phyloP scores from a whole-genome alignment of 64 coral and sea anemone genomes.

The Catalaphyllia jardinei region DNA sequence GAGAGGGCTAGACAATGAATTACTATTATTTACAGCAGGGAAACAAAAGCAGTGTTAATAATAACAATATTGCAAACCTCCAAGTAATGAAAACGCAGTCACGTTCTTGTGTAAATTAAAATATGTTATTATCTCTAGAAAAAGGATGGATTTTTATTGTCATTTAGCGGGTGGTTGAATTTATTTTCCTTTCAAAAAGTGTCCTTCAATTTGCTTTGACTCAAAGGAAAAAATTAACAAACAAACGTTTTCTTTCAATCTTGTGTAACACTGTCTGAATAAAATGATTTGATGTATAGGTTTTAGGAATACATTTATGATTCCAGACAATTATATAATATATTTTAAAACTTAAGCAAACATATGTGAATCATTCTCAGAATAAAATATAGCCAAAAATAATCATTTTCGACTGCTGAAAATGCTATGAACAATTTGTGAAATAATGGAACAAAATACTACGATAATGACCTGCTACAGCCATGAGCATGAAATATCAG shows the following conservation, averaged over 20 bases:
- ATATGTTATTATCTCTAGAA: neutral
- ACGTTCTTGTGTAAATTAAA: neutral
- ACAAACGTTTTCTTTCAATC: neutral
- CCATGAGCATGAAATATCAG: neutral
- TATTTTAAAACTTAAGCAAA: neutral
- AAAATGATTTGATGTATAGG: neutral
- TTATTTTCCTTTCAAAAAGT: neutral
- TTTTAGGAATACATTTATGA: neutral
- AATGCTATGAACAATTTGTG: neutral
- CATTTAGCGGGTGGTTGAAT: neutral
- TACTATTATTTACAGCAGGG: neutral
- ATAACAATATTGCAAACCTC: slow-evolving; percentile 20
- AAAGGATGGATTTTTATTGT: neutral
- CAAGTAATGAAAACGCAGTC: neutral
- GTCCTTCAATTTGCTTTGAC: neutral
- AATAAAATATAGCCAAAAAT: neutral
- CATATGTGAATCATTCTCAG: neutral
- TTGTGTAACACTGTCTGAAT: neutral
- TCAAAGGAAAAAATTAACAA: neutral
- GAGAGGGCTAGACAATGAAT: slow-evolving; percentile 20
- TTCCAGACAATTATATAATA: neutral
- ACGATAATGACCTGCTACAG: neutral
- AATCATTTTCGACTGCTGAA: neutral
- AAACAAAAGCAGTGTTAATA: slow-evolving; percentile 12
- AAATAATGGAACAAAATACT: neutral